Base-by-base conservation (phyloP, 2,888 invertebrate species). In the Tachystola acroxantha region DNA sequence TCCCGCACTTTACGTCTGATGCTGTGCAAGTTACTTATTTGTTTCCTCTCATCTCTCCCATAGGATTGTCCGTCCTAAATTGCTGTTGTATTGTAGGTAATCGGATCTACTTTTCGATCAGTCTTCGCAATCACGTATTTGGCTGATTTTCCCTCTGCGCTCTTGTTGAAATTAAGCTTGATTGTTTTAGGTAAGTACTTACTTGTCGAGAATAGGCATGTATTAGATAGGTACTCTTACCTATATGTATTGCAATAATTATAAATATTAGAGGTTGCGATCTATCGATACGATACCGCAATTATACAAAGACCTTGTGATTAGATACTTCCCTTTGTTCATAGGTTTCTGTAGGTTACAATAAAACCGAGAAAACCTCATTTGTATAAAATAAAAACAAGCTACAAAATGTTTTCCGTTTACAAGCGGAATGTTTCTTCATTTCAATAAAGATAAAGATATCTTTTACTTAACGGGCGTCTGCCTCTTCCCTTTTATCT, bases 371-470 rank as follows among this genome's bases (percentile, higher is more conserved):
- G 30, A 14, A 30, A 13, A 22, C 12, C 22, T 20, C 14, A 20
- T 14, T 20, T 10, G 13, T 20, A 11, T 24, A 13, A 39, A 39
- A 47, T 28, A 46, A 40, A 39, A 45, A 29, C 14, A 19, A 25
- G 38, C 30, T 37, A 40, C 44, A 39, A 31, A 47, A 41, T 45
- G 45, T 51, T 57, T 53, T 40, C 43, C 50, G 44, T 37, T 42
- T 38, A 38, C 24, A 43, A 34, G 39, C 39, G 45, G 48, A 45
- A 49, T 43, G 37, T 51, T 6, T 54, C 46, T 52, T 52, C 41
- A 57, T 58, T 63, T 48, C 49, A 56, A 59, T 56, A 55, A 54
- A 60, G 57, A 67, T 64, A 61, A 57, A 63, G 51, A 48, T 50
- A 51, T 56, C 48, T 51, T 46, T 44, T 33, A 43, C 48, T 48